A percentile compares a stretch with the other conserved stretches of the same genome.
Evolutionary conservation across 2,797 vertebrate genomes (phyloP).

Genomic region (Monodelphis domestica): DNA sequence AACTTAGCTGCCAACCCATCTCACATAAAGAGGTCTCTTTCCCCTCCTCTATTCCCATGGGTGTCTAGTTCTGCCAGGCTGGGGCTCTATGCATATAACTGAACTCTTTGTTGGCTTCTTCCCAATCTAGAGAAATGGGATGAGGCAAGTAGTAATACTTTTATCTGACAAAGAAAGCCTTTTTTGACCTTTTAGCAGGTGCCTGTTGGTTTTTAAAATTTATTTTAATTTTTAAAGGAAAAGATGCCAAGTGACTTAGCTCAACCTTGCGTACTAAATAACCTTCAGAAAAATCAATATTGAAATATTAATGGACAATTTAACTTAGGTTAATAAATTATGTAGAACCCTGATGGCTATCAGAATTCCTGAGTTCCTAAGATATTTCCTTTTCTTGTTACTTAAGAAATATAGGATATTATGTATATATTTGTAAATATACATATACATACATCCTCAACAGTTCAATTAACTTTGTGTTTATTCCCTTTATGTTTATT

Average conservation of each 20-base stretch:
- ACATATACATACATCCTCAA: not conserved
- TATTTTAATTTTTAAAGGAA: conserved; percentile 8
- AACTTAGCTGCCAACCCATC: not conserved
- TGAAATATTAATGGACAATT: not conserved
- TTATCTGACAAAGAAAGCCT: not conserved
- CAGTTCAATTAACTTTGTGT: not conserved
- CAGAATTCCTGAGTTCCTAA: not conserved
- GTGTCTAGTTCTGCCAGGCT: not conserved
- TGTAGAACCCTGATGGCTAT: not conserved
- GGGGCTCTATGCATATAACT: not conserved
- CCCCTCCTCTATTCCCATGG: not conserved
- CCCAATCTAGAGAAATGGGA: not conserved
- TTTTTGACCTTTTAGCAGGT: conserved; percentile 21
- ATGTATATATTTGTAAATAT: not conserved
- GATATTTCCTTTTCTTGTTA: not conserved
- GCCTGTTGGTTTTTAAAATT: conserved; percentile 10
- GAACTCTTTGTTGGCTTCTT: not conserved
- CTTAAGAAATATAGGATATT: not conserved
- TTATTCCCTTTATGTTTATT: not conserved
- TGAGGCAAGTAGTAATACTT: not conserved
- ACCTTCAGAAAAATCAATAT: conserved; percentile 8
- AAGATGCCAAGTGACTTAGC: conserved; percentile 10
- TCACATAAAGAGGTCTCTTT: not conserved
- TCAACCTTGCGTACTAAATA: not conserved
- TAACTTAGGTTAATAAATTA: not conserved